A percentile compares a stretch with the other conserved stretches of the same genome.
Conservation (phyloP, 2,888 invertebrate species). For the Fragum fragum region DNA sequence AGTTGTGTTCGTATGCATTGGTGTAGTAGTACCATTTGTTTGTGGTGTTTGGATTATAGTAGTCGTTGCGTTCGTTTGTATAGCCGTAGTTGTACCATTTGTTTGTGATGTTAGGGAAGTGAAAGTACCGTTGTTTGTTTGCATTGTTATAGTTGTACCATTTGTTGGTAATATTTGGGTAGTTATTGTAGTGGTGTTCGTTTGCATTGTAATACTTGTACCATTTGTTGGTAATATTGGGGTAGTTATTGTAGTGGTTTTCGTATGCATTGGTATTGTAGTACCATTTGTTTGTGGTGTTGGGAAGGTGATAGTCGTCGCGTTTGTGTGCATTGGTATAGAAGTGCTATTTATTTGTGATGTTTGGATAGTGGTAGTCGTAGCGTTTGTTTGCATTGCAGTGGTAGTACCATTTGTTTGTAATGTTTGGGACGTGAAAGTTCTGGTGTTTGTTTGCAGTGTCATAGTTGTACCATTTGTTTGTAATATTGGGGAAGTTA, state of each 20-base stretch:
- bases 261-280: neutral
- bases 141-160: neutral
- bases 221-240: no score
- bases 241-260: neutral
- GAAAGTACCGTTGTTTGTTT: no score
- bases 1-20: no score
- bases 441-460: neutral
- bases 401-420: no score
- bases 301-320: neutral
- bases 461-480: neutral
- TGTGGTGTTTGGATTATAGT: neutral
- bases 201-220: no score
- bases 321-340: neutral
- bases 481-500: neutral
- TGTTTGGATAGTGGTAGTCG: no score
- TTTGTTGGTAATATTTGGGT: neutral
- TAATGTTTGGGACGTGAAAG: neutral
- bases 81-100: neutral
- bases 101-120: neutral
- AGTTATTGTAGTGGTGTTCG: no score
- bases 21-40: no score
- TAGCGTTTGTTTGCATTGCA: no score
- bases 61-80: slow-evolving; percentile 1
- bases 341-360: neutral
- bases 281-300: neutral